phyloP scores from a whole-genome alignment of 2,113 vertebrate species.

The Protobothrops mucrosquamatus region DNA sequence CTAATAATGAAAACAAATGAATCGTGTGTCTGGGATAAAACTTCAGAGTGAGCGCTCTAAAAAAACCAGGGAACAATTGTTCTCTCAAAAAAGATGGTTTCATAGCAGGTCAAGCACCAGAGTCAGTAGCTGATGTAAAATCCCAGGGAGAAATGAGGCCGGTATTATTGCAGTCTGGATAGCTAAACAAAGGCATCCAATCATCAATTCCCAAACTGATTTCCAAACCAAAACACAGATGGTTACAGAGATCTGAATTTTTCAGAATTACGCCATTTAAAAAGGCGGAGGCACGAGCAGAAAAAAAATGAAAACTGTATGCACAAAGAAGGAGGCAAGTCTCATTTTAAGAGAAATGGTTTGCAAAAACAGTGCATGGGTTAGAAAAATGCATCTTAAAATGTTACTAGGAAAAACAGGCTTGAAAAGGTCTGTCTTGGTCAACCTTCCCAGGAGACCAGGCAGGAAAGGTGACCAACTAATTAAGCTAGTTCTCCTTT shows the following conservation, averaged over 20 bases:
- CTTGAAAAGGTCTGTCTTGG: too few species aligned
- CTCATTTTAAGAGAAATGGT: neutral
- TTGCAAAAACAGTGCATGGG: neutral
- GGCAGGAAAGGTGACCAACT: too few species aligned
- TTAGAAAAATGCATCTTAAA: neutral
- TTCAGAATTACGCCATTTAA: neutral
- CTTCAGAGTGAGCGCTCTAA: neutral
- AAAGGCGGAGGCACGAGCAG: neutral
- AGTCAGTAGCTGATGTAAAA: neutral
- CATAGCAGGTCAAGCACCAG: neutral
- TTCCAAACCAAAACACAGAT: neutral
- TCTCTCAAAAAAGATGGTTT: slow-evolving; percentile 13
- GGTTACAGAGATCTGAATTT: neutral
- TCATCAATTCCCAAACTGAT: neutral
- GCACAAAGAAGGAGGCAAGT: neutral
- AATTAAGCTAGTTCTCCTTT: too few species aligned
- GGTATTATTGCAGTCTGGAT: neutral
- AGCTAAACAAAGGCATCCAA: neutral
- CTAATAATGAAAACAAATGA: slow-evolving; percentile 29
- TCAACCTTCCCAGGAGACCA: too few species aligned
- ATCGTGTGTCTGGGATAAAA: slow-evolving; percentile 8
- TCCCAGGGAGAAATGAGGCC: neutral
- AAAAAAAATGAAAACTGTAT: neutral
- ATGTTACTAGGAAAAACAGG: neutral
- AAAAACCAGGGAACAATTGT: neutral